Base-by-base conservation (phyloP, 2,797 vertebrate genomes). In the Mus caroli region DNA sequence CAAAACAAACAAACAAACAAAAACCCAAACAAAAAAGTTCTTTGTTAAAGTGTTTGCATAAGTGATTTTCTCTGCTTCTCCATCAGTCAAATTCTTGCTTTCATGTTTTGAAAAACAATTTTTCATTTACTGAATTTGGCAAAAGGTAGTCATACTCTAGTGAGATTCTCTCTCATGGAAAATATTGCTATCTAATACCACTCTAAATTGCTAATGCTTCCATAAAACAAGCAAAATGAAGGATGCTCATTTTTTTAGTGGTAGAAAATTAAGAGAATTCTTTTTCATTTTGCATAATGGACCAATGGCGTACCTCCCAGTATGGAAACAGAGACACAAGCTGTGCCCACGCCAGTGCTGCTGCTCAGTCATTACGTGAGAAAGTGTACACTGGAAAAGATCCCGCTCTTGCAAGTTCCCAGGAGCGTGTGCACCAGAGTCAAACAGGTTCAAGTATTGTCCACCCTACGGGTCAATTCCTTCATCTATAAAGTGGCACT, bases 121-220 rank as follows among this genome's bases (percentile, higher is more conserved):
- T 94, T 43, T 94, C 40, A 94, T 3, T 90, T 80, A 95, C 20
- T 96, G 40, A 84, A 92, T 82, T 94, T 97, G 91, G 28, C 69
- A 91, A 43, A 87, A 46, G 88, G 3, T 3, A 54, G 19, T 43
- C 60, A 52, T 95, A 78, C 84, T 96, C 56, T 91, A 94, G 31
- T 37, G 86, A 96, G 34, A 94, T 54, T 64, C 40, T 88, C 28
- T 90, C 56, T 83, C 91, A 90, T 71, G 37, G 73, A 71, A 85
- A 94, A 92, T 50, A 60, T n/a, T 91, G 90, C 22, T 69, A 12
- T 78, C 37, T 88, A 56, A n/a, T 3, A 54, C 93, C 79, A 50
- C 54, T 88, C 34, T 86, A 52, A 71, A 78, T 89, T 88, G 88
- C 75, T 46, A 94, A 83, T 94, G 58, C n/a, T 90, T 94, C 87